Conservation (phyloP, 2,113 vertebrate species). For the Daubentonia madagascariensis region DNA sequence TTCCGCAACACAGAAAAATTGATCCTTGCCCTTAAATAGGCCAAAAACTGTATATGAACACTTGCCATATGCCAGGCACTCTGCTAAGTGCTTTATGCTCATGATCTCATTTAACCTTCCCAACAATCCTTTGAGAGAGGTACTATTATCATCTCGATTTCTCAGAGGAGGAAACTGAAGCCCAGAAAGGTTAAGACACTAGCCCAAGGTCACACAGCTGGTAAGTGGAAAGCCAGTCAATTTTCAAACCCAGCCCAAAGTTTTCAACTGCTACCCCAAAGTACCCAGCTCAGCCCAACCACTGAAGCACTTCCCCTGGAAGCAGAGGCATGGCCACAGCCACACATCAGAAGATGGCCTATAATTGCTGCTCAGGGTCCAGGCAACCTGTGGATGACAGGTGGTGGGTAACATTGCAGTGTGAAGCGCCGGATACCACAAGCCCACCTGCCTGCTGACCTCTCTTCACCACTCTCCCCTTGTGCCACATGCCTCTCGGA, state of each 20-base stretch:
- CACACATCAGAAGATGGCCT: neutral
- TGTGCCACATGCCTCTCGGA: neutral
- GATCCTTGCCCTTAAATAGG: neutral
- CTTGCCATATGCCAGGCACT: neutral
- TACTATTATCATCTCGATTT: neutral
- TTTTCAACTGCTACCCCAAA: neutral
- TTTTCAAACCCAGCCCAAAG: neutral
- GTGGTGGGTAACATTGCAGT: neutral
- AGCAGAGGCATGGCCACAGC: neutral
- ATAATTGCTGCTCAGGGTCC: neutral
- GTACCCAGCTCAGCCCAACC: neutral
- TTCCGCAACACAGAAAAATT: slow-evolving; percentile 24
- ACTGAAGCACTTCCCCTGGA: neutral
- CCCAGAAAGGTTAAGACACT: neutral
- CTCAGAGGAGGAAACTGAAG: slow-evolving; percentile 11
- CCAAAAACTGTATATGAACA: neutral
- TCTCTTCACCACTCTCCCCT: neutral
- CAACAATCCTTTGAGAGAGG: slow-evolving; percentile 16
- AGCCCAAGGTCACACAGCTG: neutral
- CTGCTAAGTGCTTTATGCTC: neutral
- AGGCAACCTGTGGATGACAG: neutral
- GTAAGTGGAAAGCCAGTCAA: neutral
- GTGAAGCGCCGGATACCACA: neutral
- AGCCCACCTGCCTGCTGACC: neutral
- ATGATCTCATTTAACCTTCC: slow-evolving; percentile 20